Evolutionary conservation across 1,140 invertebrate species (phyloP).

Genomic region (Scaptomyza hsui): DNA sequence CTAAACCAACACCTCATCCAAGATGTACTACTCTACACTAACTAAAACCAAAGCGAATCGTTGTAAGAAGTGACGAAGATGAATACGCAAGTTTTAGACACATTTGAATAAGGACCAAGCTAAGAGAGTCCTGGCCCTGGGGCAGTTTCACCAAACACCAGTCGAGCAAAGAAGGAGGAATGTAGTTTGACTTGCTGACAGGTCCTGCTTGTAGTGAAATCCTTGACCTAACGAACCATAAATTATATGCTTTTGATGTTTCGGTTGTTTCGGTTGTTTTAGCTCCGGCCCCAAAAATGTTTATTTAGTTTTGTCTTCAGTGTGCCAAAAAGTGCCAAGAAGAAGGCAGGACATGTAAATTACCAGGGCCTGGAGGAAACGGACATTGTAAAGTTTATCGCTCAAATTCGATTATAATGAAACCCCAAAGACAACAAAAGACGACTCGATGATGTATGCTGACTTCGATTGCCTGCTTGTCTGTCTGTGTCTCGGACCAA

Average conservation of each 20-base stretch:
- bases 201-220: constrained; percentile 23
- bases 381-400: constrained; percentile 72
- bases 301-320: constrained; percentile 66
- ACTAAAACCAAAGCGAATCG: constrained; percentile 37
- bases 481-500: neutral
- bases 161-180: constrained; percentile 33
- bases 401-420: constrained; percentile 76
- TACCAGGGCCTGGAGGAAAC: constrained; percentile 13
- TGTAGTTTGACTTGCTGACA: constrained; percentile 55
- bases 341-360: constrained; percentile 56
- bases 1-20: constrained; percentile 67
- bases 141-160: constrained; percentile 1
- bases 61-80: constrained; percentile 69
- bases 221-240: constrained; percentile 82
- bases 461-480: constrained; percentile 18
- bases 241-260: constrained; percentile 82
- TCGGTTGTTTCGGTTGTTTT: constrained; percentile 19
- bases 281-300: constrained; percentile 51
- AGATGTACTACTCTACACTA: constrained; percentile 9
- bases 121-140: constrained; percentile 32
- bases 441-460: constrained; percentile 31
- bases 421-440: constrained; percentile 66
- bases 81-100: constrained; percentile 67
- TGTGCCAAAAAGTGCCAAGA: constrained; percentile 4
- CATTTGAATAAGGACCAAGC: constrained; percentile 61